Conservation (phyloP, 1,140 invertebrate species). For the Patella vulgata region DNA sequence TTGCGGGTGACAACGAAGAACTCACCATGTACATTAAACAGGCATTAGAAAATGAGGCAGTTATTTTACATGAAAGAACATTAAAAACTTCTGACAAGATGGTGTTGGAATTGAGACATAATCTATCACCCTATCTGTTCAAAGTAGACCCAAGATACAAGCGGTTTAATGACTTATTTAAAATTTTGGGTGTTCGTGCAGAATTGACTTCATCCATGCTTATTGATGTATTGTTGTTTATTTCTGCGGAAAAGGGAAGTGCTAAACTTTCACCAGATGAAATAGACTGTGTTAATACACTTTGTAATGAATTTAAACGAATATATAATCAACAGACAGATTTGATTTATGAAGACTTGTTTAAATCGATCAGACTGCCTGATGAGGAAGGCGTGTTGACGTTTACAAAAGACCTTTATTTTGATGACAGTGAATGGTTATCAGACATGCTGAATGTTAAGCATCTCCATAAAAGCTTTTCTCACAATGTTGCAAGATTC, state of each 20-base stretch:
- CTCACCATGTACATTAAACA: too few species aligned
- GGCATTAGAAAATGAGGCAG: too few species aligned
- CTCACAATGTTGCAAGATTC: conserved; percentile 19
- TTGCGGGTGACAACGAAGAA: too few species aligned
- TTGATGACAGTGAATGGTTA: conserved; percentile 32
- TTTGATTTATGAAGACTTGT: neutral
- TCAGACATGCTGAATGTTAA: conserved; percentile 16
- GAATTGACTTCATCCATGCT: too few species aligned
- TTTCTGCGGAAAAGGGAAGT: neutral
- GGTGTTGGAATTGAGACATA: too few species aligned
- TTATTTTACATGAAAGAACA: too few species aligned
- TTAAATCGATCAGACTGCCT: conserved; percentile 27
- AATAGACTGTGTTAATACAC: neutral
- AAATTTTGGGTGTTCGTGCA: too few species aligned
- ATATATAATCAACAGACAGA: neutral
- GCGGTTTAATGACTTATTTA: too few species aligned
- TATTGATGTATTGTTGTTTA: conserved; percentile 7
- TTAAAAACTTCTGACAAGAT: too few species aligned
- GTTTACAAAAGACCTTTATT: too few species aligned
- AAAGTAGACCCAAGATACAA: too few species aligned
- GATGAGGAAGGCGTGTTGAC: conserved; percentile 13
- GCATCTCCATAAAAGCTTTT: conserved; percentile 36
- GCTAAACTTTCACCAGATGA: neutral
- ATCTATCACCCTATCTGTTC: too few species aligned
- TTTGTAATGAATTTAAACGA: neutral